These are phyloP conservation scores for Atlantisia rogersi DNA, from an alignment of 2,113 vertebrate genomes.

Conservation along the genomic window DNA sequence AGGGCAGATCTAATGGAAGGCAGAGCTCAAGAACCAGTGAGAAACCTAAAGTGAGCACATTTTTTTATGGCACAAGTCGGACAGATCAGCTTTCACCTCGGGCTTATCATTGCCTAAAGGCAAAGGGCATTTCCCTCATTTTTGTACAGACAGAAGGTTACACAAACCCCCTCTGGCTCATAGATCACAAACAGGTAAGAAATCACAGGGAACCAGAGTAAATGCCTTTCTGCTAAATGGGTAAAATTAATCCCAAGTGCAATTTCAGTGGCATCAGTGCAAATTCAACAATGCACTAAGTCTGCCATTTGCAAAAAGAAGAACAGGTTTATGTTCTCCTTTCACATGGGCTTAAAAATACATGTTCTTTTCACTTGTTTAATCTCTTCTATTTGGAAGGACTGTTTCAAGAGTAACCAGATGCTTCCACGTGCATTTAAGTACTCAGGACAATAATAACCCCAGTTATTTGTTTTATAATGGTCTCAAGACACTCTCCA, in stretches of 20 bases:
- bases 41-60: not conserved
- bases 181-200: conserved; percentile 17
- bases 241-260: not conserved
- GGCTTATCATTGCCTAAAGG: not conserved
- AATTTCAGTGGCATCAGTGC: not conserved
- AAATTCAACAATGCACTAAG: not conserved
- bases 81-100: not conserved
- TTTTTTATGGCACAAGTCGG: not conserved
- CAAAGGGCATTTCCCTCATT: not conserved
- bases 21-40: not conserved
- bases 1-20: not conserved
- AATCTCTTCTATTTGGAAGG: not conserved
- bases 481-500: not conserved
- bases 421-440: not conserved
- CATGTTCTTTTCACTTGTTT: not conserved
- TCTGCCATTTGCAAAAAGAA: not conserved
- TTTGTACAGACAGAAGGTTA: not conserved
- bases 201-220: conserved; percentile 20
- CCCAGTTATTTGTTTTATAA: not conserved
- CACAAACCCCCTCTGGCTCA: not conserved
- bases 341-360: not conserved
- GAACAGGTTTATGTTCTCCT: not conserved
- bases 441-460: not conserved
- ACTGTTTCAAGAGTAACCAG: not conserved
- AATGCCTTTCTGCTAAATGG: not conserved